Percentiles rank a stretch among this genome's conserved stretches.
Evolutionary conservation across 2,113 vertebrate species (phyloP).

Genomic region (Acrocephalus arundinaceus): DNA sequence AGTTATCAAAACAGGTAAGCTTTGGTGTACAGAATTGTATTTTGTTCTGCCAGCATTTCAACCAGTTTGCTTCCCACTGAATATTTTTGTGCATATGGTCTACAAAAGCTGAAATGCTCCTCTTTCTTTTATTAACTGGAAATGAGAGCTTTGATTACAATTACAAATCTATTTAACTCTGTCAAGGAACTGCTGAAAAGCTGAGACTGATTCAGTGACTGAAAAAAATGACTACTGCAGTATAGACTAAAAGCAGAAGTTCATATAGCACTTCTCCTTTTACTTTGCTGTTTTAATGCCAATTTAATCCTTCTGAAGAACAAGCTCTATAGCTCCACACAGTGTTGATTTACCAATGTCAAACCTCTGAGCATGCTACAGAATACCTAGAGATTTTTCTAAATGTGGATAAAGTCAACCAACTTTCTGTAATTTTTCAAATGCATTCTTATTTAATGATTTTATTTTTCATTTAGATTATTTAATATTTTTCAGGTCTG

Average conservation of each 20-base stretch:
- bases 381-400: background rate
- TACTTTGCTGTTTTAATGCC: background rate
- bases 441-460: background rate
- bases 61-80: background rate
- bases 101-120: background rate
- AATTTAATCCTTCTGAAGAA: background rate
- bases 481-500: background rate
- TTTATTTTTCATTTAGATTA: background rate
- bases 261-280: background rate
- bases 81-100: background rate
- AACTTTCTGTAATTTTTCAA: background rate
- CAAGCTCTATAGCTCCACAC: slow-evolving; percentile 46
- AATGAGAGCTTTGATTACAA: background rate
- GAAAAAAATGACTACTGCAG: background rate
- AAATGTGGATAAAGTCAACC: background rate
- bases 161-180: background rate
- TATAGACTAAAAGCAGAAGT: background rate
- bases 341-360: background rate
- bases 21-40: rapidly evolving
- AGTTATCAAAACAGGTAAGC: background rate
- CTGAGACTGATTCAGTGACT: background rate
- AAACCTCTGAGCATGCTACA: background rate
- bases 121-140: background rate
- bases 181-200: background rate
- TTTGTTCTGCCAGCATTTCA: background rate